These are phyloP conservation scores for Nannospalax galili DNA, from an alignment of 2,113 vertebrate genomes.

Conservation along the genomic window DNA sequence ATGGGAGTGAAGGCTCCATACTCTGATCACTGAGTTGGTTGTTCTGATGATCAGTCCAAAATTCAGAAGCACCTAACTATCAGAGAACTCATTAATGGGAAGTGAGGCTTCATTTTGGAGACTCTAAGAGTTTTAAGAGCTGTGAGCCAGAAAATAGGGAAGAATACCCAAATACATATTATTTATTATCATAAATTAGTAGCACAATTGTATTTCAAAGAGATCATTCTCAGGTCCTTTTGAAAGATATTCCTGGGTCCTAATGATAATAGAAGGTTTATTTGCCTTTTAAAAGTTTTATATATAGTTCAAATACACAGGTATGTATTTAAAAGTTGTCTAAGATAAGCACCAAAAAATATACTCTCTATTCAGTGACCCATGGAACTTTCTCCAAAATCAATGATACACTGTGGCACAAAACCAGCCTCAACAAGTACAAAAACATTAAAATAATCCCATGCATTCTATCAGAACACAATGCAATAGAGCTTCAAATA, in stretches of 20 bases:
- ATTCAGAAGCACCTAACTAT: not conserved
- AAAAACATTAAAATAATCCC: no score
- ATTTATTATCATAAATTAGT: not conserved
- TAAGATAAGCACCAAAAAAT: constrained; percentile 3
- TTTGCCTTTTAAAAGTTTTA: constrained; percentile 8
- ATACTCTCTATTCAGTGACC: no score
- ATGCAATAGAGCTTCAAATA: no score
- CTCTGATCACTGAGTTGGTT: not conserved
- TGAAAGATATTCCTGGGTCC: not conserved
- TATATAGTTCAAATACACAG: not conserved
- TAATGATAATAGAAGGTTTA: not conserved
- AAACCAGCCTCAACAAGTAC: no score
- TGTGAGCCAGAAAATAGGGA: not conserved
- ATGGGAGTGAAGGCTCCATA: not conserved
- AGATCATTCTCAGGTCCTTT: not conserved
- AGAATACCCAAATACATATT: not conserved
- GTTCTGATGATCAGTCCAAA: not conserved
- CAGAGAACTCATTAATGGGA: not conserved
- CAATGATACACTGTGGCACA: no score
- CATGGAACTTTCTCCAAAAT: no score
- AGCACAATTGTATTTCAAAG: not conserved
- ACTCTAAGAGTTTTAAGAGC: not conserved
- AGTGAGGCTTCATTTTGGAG: not conserved
- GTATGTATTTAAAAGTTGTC: not conserved
- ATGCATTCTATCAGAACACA: no score